phyloP scores from a whole-genome alignment of 2,113 vertebrate genomes.

The Ibidorhyncha struthersii region DNA sequence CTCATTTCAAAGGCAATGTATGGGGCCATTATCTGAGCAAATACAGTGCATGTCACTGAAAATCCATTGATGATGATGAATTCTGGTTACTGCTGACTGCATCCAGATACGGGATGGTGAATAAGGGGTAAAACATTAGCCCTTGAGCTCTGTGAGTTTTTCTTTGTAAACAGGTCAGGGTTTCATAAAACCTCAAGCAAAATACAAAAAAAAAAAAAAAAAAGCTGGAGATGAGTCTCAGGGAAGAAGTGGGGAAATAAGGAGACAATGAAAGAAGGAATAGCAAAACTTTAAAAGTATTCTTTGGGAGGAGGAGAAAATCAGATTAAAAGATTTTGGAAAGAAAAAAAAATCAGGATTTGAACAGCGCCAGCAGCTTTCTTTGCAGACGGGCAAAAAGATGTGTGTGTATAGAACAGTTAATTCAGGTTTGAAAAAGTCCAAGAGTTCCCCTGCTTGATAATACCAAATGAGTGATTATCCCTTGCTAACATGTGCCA shows the following conservation, averaged over 20 bases:
- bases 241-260: not conserved
- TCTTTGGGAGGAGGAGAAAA: not conserved
- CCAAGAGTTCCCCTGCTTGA: not conserved
- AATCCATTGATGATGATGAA: conserved; percentile 47
- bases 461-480: not conserved
- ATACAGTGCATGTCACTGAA: conserved; percentile 42
- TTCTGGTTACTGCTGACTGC: conserved; percentile 23
- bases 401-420: not conserved
- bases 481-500: not conserved
- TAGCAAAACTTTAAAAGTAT: not conserved
- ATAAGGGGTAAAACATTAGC: conserved; percentile 19
- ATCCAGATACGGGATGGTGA: not conserved
- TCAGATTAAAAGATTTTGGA: not conserved
- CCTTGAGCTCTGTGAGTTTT: not conserved
- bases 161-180: not conserved
- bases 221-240: not conserved
- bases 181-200: not conserved
- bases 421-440: not conserved
- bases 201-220: not conserved
- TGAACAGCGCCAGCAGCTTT: not conserved
- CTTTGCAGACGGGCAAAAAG: not conserved
- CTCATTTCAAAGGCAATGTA: conserved; percentile 36
- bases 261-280: not conserved
- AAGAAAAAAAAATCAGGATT: not conserved
- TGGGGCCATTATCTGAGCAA: conserved; percentile 30